A percentile compares a stretch with the other conserved stretches of the same genome.
These are phyloP conservation scores for Troides helena DNA, from an alignment of 2,888 invertebrate species.

Conservation along the genomic window DNA sequence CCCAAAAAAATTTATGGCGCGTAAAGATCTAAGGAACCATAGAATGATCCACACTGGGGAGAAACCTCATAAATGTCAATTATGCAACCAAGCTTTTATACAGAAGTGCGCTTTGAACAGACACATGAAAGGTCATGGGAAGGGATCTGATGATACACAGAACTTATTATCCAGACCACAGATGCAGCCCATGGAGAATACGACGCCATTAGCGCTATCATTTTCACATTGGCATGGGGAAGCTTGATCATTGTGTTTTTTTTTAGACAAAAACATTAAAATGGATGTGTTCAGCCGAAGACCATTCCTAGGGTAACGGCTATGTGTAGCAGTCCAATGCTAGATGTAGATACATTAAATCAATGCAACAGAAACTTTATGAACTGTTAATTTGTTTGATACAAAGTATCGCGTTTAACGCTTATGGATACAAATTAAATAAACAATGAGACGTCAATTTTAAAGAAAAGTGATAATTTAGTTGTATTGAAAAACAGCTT, in stretches of 20 bases:
- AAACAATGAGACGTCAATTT: slow-evolving; percentile 21
- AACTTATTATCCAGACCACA: slow-evolving; percentile 33
- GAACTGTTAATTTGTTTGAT: too few species aligned
- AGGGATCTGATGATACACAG: slow-evolving; percentile 37
- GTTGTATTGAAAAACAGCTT: slow-evolving; percentile 18
- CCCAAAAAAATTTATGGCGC: slow-evolving; percentile 94
- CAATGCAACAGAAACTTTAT: too few species aligned
- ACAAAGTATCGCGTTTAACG: slow-evolving; percentile 19
- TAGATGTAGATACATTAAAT: too few species aligned
- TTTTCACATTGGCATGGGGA: slow-evolving; percentile 36
- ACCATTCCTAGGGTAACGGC: too few species aligned
- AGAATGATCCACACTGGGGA: slow-evolving; percentile 94
- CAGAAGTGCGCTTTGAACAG: slow-evolving; percentile 95
- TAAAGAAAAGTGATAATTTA: slow-evolving; percentile 18
- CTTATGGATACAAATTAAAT: not conserved
- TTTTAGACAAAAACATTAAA: too few species aligned
- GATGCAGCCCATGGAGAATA: slow-evolving; percentile 31
- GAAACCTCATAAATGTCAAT: slow-evolving; percentile 93
- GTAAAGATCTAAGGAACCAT: slow-evolving; percentile 95
- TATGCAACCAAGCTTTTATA: slow-evolving; percentile 95
- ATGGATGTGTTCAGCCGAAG: too few species aligned
- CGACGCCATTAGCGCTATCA: slow-evolving; percentile 31
- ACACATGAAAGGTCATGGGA: slow-evolving; percentile 86
- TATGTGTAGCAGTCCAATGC: too few species aligned
- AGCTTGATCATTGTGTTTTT: slow-evolving; percentile 27